Evolutionary conservation across 1,140 invertebrate species (phyloP), one percentile per base, ranked within the genome.

Genomic region (Dendroctonus ponderosae): DNA sequence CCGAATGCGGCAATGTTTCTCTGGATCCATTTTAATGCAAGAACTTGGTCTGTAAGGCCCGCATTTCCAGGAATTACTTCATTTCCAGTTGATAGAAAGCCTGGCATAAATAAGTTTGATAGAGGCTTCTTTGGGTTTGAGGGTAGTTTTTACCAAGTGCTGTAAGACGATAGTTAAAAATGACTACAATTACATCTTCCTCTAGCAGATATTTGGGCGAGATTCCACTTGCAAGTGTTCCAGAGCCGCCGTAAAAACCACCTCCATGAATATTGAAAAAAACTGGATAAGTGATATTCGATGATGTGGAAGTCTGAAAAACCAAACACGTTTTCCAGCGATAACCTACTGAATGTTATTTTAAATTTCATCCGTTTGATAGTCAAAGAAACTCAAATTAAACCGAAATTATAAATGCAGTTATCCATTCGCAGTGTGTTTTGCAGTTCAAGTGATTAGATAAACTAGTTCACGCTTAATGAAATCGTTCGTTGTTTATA

Each of bases 1-100:
- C 66, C 66, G 40, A 67, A 67, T 8, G 5, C 15, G 7, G 50
- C 66, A 40, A 67, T 67, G 39, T 67, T 67, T 6, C 62, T 67
- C 42, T 67, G 66, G 7, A 62, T 46, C 66, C 66, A 67, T 51
- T 67, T 46, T 43, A 67, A 51, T 15, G 66, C 66, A 37, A 67
- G 38, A 7, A 44, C 6, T 43, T 67, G 66, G 39, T 67, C 66
- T 46, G 61, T 67, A 15, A 67, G 48, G 7, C 66, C 66, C 6
- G 66, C 66, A 48, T 67, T 67, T 56, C 66, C 66, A 41, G 58
- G 66, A 41, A 67, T 67, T 9, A 67, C 53, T 5, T 15, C 49
- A 52, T 67, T 59, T n/a, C 66, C 66, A 67, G 66, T 67, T n/a
- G 66, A 53, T 37, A 67, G 48, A 44, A 67, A 67, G 26, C 66